phyloP scores from a whole-genome alignment of 2,888 invertebrate species.

The Acleris cristana region DNA sequence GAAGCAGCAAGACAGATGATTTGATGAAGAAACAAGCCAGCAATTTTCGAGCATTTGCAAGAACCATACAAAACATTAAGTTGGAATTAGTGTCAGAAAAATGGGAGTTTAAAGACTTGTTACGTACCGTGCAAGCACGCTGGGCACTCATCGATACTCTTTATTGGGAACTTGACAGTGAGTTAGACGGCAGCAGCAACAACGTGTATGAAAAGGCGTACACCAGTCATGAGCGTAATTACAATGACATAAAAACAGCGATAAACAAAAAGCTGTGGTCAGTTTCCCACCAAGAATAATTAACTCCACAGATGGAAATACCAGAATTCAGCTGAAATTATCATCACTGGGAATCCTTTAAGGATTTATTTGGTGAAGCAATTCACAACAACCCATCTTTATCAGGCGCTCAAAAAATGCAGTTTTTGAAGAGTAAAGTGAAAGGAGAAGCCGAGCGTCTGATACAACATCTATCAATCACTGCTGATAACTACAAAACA shows the following conservation, averaged over 20 bases:
- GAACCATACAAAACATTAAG: not conserved
- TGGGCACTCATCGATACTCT: not conserved
- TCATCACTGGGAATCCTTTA: conserved; percentile 1
- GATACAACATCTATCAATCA: not conserved
- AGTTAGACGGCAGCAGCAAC: not conserved
- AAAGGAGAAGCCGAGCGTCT: conserved; percentile 4
- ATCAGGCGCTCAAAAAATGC: not conserved
- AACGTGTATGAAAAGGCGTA: not conserved
- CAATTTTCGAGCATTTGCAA: conserved; percentile 1
- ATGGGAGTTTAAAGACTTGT: not conserved
- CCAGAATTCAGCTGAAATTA: conserved; percentile 2
- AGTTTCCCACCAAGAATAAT: not conserved
- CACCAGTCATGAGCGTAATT: not conserved
- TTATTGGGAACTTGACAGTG: not conserved
- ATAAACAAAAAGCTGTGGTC: not conserved
- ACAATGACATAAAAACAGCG: not conserved
- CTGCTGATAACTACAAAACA: not conserved
- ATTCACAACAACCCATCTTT: not conserved
- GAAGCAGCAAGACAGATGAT: not conserved
- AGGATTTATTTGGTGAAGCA: not conserved
- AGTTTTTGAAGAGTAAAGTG: not conserved
- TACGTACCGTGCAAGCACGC: not conserved
- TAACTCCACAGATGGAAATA: not conserved
- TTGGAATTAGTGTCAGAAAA: not conserved
- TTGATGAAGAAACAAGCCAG: conserved; percentile 1